Percentiles rank a stretch among this genome's conserved stretches.
Evolutionary conservation across 2,113 vertebrate genomes (phyloP).

Genomic region (Strix uralensis): DNA sequence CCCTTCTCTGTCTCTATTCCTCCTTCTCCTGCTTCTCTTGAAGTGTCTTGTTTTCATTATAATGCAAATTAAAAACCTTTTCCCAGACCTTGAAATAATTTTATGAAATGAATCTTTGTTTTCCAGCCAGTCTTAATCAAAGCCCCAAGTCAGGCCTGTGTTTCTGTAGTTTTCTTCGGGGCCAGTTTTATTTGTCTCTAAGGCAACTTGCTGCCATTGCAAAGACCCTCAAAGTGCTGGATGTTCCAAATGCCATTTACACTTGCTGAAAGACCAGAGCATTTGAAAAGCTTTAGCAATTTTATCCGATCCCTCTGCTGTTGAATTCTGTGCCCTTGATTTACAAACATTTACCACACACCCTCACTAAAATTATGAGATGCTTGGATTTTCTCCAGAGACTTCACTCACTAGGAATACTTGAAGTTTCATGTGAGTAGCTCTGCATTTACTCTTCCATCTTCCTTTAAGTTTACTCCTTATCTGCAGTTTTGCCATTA

Average conservation of each 20-base stretch:
- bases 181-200: not conserved
- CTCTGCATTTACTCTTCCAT: not conserved
- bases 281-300: not conserved
- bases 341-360: not conserved
- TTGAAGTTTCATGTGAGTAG: not conserved
- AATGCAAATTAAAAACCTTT: not conserved
- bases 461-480: not conserved
- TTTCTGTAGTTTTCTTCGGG: not conserved
- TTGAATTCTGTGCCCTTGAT: not conserved
- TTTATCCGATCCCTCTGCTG: not conserved
- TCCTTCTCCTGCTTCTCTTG: not conserved
- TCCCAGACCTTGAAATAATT: not conserved
- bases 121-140: not conserved
- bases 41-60: not conserved
- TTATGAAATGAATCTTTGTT: conserved; percentile 1
- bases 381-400: not conserved
- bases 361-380: not conserved
- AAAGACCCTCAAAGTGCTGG: not conserved
- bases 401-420: not conserved
- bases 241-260: not conserved
- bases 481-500: not conserved
- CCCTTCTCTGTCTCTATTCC: not conserved
- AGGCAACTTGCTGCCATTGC: not conserved
- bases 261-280: not conserved
- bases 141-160: not conserved